Evolutionary conservation across 1,140 invertebrate species (phyloP).

Genomic region (Drosophila teissieri): DNA sequence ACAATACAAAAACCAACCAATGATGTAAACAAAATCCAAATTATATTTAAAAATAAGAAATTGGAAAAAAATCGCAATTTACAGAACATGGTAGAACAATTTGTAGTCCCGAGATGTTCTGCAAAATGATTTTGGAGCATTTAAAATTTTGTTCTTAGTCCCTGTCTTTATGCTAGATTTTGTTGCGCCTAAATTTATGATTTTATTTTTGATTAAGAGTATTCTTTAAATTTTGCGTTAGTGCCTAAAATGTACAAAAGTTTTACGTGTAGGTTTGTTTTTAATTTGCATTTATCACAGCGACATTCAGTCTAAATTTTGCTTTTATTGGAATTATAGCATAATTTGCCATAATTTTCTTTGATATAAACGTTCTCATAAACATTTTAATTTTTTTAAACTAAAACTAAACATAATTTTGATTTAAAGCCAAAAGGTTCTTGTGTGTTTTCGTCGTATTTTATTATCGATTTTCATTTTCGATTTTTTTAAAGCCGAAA

Average conservation of each 20-base stretch:
- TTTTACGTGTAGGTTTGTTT: constrained; percentile 74
- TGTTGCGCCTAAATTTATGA: constrained; percentile 77
- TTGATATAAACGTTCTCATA: constrained; percentile 64
- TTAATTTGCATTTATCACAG: constrained; percentile 83
- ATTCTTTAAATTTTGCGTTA: constrained; percentile 74
- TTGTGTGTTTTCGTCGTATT: constrained; percentile 50
- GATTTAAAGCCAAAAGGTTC: constrained; percentile 82
- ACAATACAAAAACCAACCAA: neutral
- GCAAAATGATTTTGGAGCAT: constrained; percentile 51
- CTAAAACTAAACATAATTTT: constrained; percentile 79
- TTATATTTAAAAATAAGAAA: constrained; percentile 4
- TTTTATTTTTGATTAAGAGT: constrained; percentile 62
- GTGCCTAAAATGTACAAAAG: constrained; percentile 84
- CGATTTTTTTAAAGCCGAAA: constrained; percentile 65
- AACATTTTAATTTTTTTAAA: constrained; percentile 57
- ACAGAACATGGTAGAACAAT: constrained; percentile 20
- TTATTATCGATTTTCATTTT: constrained; percentile 36
- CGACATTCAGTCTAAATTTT: constrained; percentile 84
- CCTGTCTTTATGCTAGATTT: constrained; percentile 62
- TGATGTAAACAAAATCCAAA: constrained; percentile 15
- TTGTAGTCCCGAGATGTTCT: constrained; percentile 17
- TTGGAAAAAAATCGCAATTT: constrained; percentile 11
- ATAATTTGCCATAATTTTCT: constrained; percentile 75
- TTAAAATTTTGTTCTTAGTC: constrained; percentile 53
- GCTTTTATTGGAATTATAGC: constrained; percentile 84